A percentile compares a stretch with the other conserved stretches of the same genome.
These are phyloP conservation scores for Rhynchopsitta pachyrhyncha DNA, from an alignment of 2,113 vertebrate genomes.

Conservation along the genomic window DNA sequence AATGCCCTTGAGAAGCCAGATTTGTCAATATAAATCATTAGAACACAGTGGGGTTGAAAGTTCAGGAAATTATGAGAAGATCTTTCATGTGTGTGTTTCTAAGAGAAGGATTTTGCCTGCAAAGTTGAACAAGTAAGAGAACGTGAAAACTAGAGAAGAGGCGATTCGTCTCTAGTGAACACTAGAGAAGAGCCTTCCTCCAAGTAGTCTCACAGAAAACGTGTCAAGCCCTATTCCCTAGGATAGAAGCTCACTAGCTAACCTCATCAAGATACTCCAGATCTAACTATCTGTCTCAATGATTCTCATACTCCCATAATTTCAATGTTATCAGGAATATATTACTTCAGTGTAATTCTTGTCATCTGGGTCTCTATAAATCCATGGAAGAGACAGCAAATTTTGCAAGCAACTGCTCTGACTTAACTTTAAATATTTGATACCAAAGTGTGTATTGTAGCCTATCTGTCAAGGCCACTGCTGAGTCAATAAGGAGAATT, in stretches of 20 bases:
- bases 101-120: not conserved
- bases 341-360: not conserved
- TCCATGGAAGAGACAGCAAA: not conserved
- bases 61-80: not conserved
- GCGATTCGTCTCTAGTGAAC: not conserved
- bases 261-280: not conserved
- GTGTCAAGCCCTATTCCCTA: not conserved
- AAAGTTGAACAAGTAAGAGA: not conserved
- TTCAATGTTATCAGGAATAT: not conserved
- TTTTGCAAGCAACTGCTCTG: not conserved
- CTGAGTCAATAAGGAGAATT: not conserved
- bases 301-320: not conserved
- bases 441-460: not conserved
- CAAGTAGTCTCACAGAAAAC: not conserved
- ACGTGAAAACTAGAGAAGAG: not conserved
- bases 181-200: not conserved
- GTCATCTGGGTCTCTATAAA: not conserved
- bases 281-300: not conserved
- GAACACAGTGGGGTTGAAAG: not conserved
- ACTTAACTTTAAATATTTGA: not conserved
- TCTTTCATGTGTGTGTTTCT: not conserved
- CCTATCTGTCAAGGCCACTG: not conserved
- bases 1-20: not conserved
- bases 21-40: slow-evolving; percentile 26
- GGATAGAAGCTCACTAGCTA: not conserved